Conservation (phyloP, 2,888 invertebrate genomes). For the Lochmaea crataegi region DNA sequence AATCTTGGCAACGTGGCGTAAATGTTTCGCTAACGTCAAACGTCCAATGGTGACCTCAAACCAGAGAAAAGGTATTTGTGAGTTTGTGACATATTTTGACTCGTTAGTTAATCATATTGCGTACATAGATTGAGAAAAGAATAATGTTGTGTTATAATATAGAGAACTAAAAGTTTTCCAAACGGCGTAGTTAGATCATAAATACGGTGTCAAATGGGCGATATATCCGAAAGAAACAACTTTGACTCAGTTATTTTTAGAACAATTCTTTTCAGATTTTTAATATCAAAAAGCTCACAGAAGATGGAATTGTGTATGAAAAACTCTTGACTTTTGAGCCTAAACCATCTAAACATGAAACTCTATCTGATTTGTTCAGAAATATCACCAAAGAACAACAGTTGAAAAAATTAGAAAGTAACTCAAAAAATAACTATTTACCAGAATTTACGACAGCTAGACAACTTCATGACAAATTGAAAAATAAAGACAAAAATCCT, state of each 20-base stretch:
- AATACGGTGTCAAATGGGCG: slow-evolving; percentile 43
- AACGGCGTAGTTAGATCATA: background rate
- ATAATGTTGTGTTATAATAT: slow-evolving; percentile 7
- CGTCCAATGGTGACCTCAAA: slow-evolving; percentile 12
- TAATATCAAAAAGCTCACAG: slow-evolving; percentile 70
- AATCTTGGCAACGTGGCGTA: slow-evolving; percentile 1
- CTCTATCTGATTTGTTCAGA: slow-evolving; percentile 67
- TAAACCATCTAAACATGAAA: slow-evolving; percentile 65
- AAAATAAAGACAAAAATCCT: slow-evolving; percentile 23
- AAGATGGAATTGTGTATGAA: slow-evolving; percentile 67
- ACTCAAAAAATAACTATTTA: slow-evolving; percentile 14
- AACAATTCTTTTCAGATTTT: slow-evolving; percentile 68
- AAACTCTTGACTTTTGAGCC: slow-evolving; percentile 70
- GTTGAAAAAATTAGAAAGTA: slow-evolving; percentile 38
- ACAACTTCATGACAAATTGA: slow-evolving; percentile 41
- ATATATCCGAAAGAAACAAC: slow-evolving; percentile 37
- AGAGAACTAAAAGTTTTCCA: background rate
- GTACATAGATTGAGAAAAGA: background rate
- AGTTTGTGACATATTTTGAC: slow-evolving; percentile 18
- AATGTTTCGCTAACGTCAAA: background rate
- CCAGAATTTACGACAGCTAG: slow-evolving; percentile 47
- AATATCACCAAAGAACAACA: slow-evolving; percentile 61
- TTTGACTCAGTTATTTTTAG: slow-evolving; percentile 54
- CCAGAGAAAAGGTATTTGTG: slow-evolving; percentile 9
- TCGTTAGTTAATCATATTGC: slow-evolving; percentile 1